Evolutionary conservation across 92 coral and sea anemone species (phyloP).

Genomic region (Actinostola sp.): DNA sequence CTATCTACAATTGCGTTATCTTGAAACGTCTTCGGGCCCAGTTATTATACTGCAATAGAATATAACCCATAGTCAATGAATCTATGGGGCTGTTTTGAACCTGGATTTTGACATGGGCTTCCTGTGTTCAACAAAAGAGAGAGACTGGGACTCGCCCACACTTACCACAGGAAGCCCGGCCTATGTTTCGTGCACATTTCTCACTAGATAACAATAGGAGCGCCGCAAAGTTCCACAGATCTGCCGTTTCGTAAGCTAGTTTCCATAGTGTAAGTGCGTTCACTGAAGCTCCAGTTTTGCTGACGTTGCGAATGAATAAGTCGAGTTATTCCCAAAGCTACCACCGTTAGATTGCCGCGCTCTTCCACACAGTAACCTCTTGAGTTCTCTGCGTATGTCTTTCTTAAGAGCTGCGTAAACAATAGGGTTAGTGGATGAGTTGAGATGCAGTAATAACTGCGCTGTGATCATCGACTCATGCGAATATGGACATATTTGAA

Average conservation of each 20-base stretch:
- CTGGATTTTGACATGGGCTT: too few relatives aligned
- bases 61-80: too few relatives aligned
- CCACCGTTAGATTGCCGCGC: not conserved
- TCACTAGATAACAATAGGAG: too few relatives aligned
- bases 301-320: conserved; percentile 15
- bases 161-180: too few relatives aligned
- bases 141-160: too few relatives aligned
- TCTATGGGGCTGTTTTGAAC: too few relatives aligned
- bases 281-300: conserved; percentile 7
- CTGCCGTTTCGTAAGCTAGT: not conserved
- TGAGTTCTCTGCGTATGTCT: conserved; percentile 29
- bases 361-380: conserved; percentile 6
- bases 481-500: not conserved
- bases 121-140: too few relatives aligned
- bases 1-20: too few relatives aligned
- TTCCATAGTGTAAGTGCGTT: not conserved
- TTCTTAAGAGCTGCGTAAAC: conserved; percentile 35
- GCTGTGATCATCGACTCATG: not conserved
- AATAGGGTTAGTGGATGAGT: conserved; percentile 36
- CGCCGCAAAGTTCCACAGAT: too few relatives aligned
- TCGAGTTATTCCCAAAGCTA: conserved; percentile 8
- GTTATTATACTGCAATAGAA: too few relatives aligned
- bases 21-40: too few relatives aligned
- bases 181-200: too few relatives aligned
- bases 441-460: conserved; percentile 17